Base-by-base conservation (phyloP, 2,797 vertebrate genomes). In the Fistularia commersonii region DNA sequence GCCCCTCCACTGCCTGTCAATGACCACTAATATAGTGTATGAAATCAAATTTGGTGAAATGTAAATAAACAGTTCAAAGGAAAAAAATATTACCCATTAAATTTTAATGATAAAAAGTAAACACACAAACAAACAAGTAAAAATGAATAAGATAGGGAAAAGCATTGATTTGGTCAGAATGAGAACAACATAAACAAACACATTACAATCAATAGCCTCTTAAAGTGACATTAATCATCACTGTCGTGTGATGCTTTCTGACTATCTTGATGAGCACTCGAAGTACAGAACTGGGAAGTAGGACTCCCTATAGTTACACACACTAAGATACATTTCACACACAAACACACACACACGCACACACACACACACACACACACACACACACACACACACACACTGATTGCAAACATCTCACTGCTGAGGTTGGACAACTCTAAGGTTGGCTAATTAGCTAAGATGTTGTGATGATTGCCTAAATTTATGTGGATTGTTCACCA, bases 201-300 rank as follows among this genome's bases (percentile, higher is more conserved):
- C 54, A 60, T 66, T 87, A 89, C 84, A 90, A 89, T 90, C 81
- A 87, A 80, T 83, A 83, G 77, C 79, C 83, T 79, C 49, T 83
- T 88, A 89, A 90, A 88, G 86, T 89, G 86, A 89, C 82, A 69
- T 70, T 74, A 69, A 79, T 73, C 64, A 61, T 74, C 10, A 41
- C 69, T 74, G 81, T 62, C 65, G 51, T 51, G 60, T 10, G 32
- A 81, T 73, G 78, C 69, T 64, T 60, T 64, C 47, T 51, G 54
- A 72, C 69, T 66, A 23, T 23, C 23, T 23, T 23, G 23, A 23
- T 23, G 4, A 23, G 23, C 23, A 4, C 23, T 23, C 23, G 2
- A 23, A 23, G 23, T 23, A 23, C 23, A 23, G 39, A 65, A 39
- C 33, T 11, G 51, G 39, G 6, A 47, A 23, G 23, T 23, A 23